Percentiles rank a stretch among this genome's conserved stretches.
Evolutionary conservation across 1,140 invertebrate genomes (phyloP).

Genomic region (Drosophila bipectinata): DNA sequence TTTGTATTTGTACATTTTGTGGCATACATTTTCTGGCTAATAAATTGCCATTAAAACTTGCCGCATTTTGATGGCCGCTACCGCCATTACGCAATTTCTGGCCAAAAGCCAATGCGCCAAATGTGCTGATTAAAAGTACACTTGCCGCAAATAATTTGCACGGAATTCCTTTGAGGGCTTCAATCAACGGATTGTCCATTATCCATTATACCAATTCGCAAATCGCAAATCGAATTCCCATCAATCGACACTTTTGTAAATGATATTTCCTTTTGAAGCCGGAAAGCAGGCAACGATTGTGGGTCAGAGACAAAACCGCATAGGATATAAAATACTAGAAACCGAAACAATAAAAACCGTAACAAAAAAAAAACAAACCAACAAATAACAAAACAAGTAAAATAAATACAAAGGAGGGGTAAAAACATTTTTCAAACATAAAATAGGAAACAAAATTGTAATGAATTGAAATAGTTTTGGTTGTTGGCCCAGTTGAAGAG

Average conservation of each 20-base stretch:
- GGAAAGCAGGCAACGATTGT: conserved; percentile 12
- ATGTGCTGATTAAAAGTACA: conserved; percentile 34
- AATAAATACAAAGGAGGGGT: no score
- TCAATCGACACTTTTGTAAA: conserved; percentile 30
- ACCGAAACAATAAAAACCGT: conserved; percentile 38
- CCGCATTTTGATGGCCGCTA: conserved; percentile 12
- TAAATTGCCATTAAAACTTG: conserved; percentile 14
- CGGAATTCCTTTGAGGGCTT: conserved; percentile 31
- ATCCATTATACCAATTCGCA: background rate
- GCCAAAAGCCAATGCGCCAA: conserved; percentile 28
- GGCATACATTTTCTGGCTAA: conserved; percentile 19
- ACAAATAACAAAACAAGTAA: background rate
- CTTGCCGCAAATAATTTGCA: conserved; percentile 25
- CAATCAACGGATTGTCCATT: conserved; percentile 24
- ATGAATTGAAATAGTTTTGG: conserved; percentile 19
- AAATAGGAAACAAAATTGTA: conserved; percentile 21
- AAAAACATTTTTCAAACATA: background rate
- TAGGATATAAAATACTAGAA: conserved; percentile 13
- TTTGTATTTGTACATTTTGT: conserved; percentile 10
- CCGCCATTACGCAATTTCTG: conserved; percentile 42
- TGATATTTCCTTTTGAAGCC: conserved; percentile 7
- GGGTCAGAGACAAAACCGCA: conserved; percentile 34
- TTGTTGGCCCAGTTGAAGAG: conserved; percentile 55
- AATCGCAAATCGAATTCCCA: conserved; percentile 33
- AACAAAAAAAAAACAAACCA: background rate